Conservation (phyloP, 2,113 vertebrate species). For the Macquaria australasica region DNA sequence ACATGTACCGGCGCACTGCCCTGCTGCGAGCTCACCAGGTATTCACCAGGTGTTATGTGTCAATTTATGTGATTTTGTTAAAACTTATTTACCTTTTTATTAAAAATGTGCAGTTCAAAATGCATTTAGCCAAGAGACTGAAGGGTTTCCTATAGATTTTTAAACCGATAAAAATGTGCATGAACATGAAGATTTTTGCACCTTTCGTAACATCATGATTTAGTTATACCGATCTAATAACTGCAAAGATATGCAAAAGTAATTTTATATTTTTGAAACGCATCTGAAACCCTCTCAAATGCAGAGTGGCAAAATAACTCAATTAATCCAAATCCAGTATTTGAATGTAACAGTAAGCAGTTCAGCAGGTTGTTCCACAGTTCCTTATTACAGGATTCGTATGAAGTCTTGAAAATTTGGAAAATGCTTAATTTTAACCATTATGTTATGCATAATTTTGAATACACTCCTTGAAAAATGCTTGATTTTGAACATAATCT, state of each 20-base stretch:
- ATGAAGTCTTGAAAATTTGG: too few relatives aligned
- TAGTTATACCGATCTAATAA: neutral
- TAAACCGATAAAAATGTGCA: neutral
- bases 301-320: neutral
- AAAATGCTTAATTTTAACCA: too few relatives aligned
- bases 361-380: neutral
- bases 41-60: neutral
- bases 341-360: neutral
- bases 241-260: neutral
- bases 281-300: neutral
- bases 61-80: neutral
- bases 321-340: neutral
- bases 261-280: neutral
- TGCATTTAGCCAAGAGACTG: neutral
- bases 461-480: too few relatives aligned
- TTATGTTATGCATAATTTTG: too few relatives aligned
- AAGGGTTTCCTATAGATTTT: neutral
- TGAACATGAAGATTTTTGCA: too few relatives aligned
- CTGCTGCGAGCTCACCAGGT: conserved; percentile 97
- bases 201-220: neutral
- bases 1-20: conserved; percentile 98
- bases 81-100: neutral
- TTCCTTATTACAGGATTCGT: neutral
- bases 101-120: neutral
- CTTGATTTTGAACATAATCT: too few relatives aligned